These are phyloP conservation scores for Syngnathus rostellatus DNA, from an alignment of 2,797 vertebrate genomes.

Conservation along the genomic window DNA sequence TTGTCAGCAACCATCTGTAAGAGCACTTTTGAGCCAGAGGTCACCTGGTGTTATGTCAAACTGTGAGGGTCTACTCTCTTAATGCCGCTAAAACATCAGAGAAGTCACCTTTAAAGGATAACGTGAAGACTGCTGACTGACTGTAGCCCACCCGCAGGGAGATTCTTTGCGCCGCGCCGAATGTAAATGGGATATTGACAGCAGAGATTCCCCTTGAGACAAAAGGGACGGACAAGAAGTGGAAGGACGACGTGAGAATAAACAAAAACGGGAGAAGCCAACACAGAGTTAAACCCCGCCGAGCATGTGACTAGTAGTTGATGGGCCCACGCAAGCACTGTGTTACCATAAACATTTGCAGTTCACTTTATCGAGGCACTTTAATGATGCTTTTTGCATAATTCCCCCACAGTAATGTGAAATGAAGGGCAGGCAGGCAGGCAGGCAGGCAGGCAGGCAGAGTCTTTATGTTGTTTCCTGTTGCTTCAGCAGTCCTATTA, in stretches of 20 bases:
- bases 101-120: constrained; percentile 64
- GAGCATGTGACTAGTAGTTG: constrained; percentile 42
- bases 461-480: constrained; percentile 31
- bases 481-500: constrained; percentile 26
- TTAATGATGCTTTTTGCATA: constrained; percentile 61
- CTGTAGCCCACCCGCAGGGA: constrained; percentile 47
- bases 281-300: constrained; percentile 35
- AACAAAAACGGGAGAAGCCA: constrained; percentile 27
- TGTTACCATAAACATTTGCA: constrained; percentile 57
- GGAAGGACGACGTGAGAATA: constrained; percentile 30
- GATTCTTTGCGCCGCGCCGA: constrained; percentile 50
- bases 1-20: constrained; percentile 45
- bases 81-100: constrained; percentile 35
- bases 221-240: constrained; percentile 16
- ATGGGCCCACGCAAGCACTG: constrained; percentile 32
- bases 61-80: constrained; percentile 30
- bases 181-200: constrained; percentile 65
- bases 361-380: constrained; percentile 53
- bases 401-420: constrained; percentile 44
- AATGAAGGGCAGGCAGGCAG: constrained; percentile 44
- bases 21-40: constrained; percentile 51
- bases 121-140: constrained; percentile 57
- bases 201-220: constrained; percentile 46
- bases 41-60: constrained; percentile 40
- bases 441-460: constrained; percentile 8